A percentile compares a stretch with the other conserved stretches of the same genome.
phyloP scores from a whole-genome alignment of 2,113 vertebrate species.

The Phycodurus eques region DNA sequence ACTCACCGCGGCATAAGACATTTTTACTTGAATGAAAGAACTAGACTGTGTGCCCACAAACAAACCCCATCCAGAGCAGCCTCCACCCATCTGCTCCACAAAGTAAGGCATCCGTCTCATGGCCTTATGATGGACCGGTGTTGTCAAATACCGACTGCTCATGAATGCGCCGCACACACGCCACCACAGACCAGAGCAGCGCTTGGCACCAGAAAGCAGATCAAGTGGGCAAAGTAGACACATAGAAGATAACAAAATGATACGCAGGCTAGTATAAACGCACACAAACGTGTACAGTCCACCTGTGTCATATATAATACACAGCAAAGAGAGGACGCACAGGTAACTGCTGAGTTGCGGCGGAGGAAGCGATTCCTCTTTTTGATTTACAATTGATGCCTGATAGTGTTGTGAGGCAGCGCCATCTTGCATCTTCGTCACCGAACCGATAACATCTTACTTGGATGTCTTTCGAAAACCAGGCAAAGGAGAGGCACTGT shows the following conservation, averaged over 20 bases:
- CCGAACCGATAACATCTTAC: conserved; percentile 29
- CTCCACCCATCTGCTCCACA: conserved; percentile 45
- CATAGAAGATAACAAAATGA: conserved; percentile 5
- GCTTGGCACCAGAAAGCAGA: conserved; percentile 59
- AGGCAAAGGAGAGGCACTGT: conserved; percentile 21
- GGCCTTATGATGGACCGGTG: conserved; percentile 46
- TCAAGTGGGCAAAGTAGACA: conserved; percentile 38
- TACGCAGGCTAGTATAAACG: neutral
- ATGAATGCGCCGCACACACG: conserved; percentile 38
- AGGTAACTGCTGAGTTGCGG: conserved; percentile 27
- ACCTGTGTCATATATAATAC: conserved; percentile 12
- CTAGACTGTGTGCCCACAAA: conserved; percentile 10
- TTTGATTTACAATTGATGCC: conserved; percentile 35
- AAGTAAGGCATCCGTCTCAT: conserved; percentile 46
- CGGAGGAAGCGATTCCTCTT: conserved; percentile 31
- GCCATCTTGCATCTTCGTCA: conserved; percentile 10
- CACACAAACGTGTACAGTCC: neutral
- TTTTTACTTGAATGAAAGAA: conserved; percentile 3
- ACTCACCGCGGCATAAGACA: too few species aligned
- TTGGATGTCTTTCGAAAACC: conserved; percentile 15
- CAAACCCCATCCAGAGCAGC: conserved; percentile 27
- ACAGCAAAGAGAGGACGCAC: conserved; percentile 7
- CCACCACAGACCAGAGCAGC: conserved; percentile 33
- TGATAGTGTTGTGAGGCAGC: conserved; percentile 4
- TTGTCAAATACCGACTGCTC: conserved; percentile 37